Evolutionary conservation across 2,888 invertebrate species (phyloP), one percentile per base, ranked within the genome.

Genomic region (Pseudococcus longispinus): DNA sequence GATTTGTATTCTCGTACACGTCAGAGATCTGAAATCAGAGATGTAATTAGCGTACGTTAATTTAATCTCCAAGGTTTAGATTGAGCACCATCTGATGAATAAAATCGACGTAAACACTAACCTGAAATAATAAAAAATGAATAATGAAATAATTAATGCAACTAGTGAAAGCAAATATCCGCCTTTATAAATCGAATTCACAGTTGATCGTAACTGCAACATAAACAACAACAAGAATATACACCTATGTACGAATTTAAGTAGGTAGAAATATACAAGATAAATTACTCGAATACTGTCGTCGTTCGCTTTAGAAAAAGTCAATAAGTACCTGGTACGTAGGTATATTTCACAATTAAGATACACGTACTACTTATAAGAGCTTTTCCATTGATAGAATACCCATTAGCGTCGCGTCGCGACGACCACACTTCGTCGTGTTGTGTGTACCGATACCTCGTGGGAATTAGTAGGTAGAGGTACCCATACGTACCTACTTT

Each of bases 101-200:
- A 37, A 37, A 37, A 37, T 8, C 37, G 8, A 37, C 2, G 5
- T 2, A 23, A 23, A 60, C 88, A 89, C 91, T 92, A 91, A 96
- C 96, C 96, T 94, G 91, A 95, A 97, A 89, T 94, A 93, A 89
- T 93, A 94, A 91, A 97, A 97, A 89, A 98, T 96, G 85, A 93
- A 91, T 85, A 98, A 91, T 0, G 97, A 96, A 44, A 95, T 90
- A 20, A 95, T 90, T 44, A 97, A 91, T 0, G 96, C 94, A 23
- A 95, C 90, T 15, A 97, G 91, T 0, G 97, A 97, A 11, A 95
- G 90, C 87, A 94, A 94, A 84, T 97, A 93, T 2, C 98, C 98
- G 88, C 92, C 91, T 89, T 95, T 94, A 91, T 98, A 98, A 90
- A 98, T 91, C 20, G 93, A 93, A 86, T 95, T 92, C 0, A 96